Evolutionary conservation across 2,113 vertebrate genomes (phyloP).

Genomic region (Saccopteryx bilineata): DNA sequence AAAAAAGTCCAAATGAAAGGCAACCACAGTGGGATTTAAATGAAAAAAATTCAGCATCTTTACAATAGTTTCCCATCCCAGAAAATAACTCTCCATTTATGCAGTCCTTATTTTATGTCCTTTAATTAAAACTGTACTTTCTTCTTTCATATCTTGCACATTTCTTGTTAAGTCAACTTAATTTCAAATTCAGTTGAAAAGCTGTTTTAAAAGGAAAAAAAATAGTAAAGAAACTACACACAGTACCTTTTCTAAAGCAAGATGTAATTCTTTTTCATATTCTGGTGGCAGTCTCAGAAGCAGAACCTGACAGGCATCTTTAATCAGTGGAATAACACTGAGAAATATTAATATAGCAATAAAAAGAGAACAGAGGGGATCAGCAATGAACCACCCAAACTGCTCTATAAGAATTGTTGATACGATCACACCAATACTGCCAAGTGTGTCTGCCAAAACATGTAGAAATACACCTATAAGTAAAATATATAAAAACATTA

Average conservation of each 20-base stretch:
- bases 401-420: constrained; percentile 98
- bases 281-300: constrained; percentile 94
- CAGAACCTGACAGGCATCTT: constrained; percentile 97
- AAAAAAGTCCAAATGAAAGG: neutral
- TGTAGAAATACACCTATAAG: constrained; percentile 96
- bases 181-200: neutral
- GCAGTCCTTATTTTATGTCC: neutral
- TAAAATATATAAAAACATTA: constrained; percentile 65
- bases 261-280: constrained; percentile 94
- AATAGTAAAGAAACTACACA: constrained; percentile 45
- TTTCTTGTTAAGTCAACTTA: constrained; percentile 39
- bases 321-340: constrained; percentile 97
- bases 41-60: neutral
- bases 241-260: constrained; percentile 96
- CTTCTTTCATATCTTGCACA: constrained; percentile 23
- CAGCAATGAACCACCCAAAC: constrained; percentile 98
- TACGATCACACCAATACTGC: constrained; percentile 98
- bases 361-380: constrained; percentile 98
- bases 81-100: neutral
- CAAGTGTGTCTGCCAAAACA: constrained; percentile 97
- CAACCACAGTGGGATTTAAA: neutral
- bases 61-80: neutral
- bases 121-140: constrained; percentile 39
- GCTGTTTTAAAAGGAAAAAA: constrained; percentile 60
- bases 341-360: constrained; percentile 97